Conservation (phyloP, 1,140 invertebrate genomes). For the Physella acuta region DNA sequence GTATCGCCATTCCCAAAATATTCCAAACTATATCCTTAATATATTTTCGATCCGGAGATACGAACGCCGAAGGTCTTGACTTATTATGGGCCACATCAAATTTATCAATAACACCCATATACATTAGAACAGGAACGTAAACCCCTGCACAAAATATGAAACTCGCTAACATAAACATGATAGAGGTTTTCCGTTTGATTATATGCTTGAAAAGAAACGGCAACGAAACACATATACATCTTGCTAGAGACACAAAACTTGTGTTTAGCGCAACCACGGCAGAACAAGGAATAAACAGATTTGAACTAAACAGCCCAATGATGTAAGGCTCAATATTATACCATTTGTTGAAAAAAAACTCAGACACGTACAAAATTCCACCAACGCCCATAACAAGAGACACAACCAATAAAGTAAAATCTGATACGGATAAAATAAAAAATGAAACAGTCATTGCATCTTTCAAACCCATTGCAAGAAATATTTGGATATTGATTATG, state of each 20-base stretch:
- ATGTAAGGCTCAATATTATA: not conserved
- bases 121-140: conserved; percentile 4
- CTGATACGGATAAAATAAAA: not conserved
- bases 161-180: not conserved
- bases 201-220: not conserved
- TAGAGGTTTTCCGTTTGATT: not conserved
- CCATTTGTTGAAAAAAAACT: not conserved
- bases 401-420: not conserved
- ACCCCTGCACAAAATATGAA: not conserved
- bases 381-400: not conserved
- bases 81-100: not conserved
- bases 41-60: not conserved
- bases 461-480: conserved; percentile 8
- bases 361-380: not conserved
- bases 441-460: conserved; percentile 13
- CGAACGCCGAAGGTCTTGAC: not conserved
- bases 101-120: not conserved
- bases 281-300: not conserved
- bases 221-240: not conserved
- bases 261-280: not conserved
- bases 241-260: not conserved
- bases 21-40: not conserved
- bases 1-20: not conserved
- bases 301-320: not conserved
- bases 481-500: conserved; percentile 7